Base-by-base conservation (phyloP, 2,113 vertebrate genomes). In the Thamnaconus septentrionalis region DNA sequence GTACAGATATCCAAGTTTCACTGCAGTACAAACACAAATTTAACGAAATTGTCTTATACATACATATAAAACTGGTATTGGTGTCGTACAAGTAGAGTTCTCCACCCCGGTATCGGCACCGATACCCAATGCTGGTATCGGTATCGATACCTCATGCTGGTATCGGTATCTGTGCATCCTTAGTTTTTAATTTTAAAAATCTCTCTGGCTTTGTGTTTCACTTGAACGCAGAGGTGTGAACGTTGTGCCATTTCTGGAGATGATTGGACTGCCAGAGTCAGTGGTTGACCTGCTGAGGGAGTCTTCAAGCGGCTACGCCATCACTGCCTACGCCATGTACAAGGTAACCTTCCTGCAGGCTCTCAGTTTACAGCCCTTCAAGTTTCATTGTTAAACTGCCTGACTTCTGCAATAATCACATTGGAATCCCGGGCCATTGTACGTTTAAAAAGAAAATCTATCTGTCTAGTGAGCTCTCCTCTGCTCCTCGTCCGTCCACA, bases 301-400 rank as follows among this genome's bases (percentile, higher is more conserved):
- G 72, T 96, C 95, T 31, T 92, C 95, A 9, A 93, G 94, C 67
- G 95, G 94, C 53, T 96, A 97, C 56, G 94, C 94, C 7, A 85
- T 97, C 61, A 97, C 95, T 58, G 94, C 96, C 0, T 99, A 99
- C 66, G 96, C 95, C 61, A 88, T 98, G 92, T 99, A 95, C 82
- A 99, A 99, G 94, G 96, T 99, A 91, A 90, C 86, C 18, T 82
- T 52, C 55, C 53, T 41, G 39, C 41, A 46, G 3, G 3, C 18
- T 31, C 18, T 31, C 18, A 53, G 44, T 39, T 3, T 42, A 53
- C n/a, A 31, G 7, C 40, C 41, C 46, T 41, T 41, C 3, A 40
- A 59, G 43, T 5, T 49, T 4, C 10, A n/a, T 10, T 12, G 8
- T 43, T 3, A 39, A 7, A 10, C 52, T 5, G 41, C 10, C 6